phyloP scores from a whole-genome alignment of 1,140 invertebrate genomes.

The Ceratoteleas bidentatus region DNA sequence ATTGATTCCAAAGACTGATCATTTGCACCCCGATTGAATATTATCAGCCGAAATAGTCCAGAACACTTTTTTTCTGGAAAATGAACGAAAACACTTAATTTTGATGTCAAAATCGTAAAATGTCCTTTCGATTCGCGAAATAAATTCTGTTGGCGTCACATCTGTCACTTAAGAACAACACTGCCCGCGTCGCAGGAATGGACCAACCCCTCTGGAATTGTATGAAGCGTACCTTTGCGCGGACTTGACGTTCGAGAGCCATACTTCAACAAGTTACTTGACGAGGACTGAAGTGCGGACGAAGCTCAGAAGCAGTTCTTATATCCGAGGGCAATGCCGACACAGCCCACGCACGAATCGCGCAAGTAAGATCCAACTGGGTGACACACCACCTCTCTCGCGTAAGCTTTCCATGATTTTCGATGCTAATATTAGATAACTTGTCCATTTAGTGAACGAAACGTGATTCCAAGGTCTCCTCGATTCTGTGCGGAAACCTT shows the following conservation, averaged over 20 bases:
- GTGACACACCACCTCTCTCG: conserved; percentile 50
- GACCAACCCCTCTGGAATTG: conserved; percentile 2
- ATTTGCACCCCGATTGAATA: too few species aligned
- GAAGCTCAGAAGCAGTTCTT: conserved; percentile 68
- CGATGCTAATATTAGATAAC: conserved; percentile 76
- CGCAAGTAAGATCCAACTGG: conserved; percentile 69
- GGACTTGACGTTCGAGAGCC: conserved; percentile 91
- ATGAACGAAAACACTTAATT: too few species aligned
- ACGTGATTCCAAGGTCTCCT: conserved; percentile 57
- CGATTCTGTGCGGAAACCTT: conserved; percentile 38
- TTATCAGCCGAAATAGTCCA: too few species aligned
- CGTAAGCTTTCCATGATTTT: conserved; percentile 73
- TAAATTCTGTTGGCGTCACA: background rate
- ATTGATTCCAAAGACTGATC: too few species aligned
- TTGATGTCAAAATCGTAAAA: background rate
- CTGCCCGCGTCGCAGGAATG: background rate
- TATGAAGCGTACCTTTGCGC: conserved; percentile 85
- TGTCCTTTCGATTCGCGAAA: background rate
- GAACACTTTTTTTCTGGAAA: too few species aligned
- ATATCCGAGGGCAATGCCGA: conserved; percentile 70
- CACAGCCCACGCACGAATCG: conserved; percentile 72
- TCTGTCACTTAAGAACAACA: conserved; percentile 26
- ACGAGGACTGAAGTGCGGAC: conserved; percentile 77
- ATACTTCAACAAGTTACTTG: conserved; percentile 82
- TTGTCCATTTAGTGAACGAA: conserved; percentile 71